Evolutionary conservation across 2,113 vertebrate species (phyloP), one percentile per base, ranked within the genome.

Genomic region (Jaculus jaculus): DNA sequence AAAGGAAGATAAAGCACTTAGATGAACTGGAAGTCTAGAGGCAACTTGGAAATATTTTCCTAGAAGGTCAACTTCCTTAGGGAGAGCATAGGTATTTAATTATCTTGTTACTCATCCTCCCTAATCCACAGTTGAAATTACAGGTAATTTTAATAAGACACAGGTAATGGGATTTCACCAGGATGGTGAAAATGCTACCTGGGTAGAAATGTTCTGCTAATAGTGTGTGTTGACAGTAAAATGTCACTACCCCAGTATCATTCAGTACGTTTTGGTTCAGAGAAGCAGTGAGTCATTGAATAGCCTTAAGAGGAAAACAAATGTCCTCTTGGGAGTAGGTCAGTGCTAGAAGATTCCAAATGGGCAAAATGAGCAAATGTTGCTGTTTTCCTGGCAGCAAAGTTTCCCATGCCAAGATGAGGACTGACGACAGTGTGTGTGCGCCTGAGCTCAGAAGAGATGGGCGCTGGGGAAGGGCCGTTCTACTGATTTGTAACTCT

Each of bases 251-350:
- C 6, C 28, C 13, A 26, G 39, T 75, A 82, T 85, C 39, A 69
- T 47, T 85, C 34, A n/a, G 47, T 54, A 79, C 21, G 73, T 77
- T 61, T 95, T 72, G 89, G 9, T 93, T 34, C 93, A 75, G 37
- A 23, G 34, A 87, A 72, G 23, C 51, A 78, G 20, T 81, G 34
- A 81, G 63, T 87, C 85, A 89, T 58, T 89, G 34, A 71, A 42
- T 83, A 84, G 72, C 2, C 21, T 95, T 94, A 42, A 79, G 47
- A 65, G 66, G 61, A 82, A 84, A 58, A 58, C 21, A 66, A 32
- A 26, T 78, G 89, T 87, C 69, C 69, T 60, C 71, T 0, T 16
- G 34, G 23, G 71, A 82, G 24, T 87, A 60, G 65, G 72, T 89
- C 54, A 79, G 69, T 69, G 18, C 60, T 73, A 47, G 7, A 68